Evolutionary conservation across 2,888 invertebrate genomes (phyloP), one percentile per base, ranked within the genome.

Genomic region (Minunthozetes semirufus): DNA sequence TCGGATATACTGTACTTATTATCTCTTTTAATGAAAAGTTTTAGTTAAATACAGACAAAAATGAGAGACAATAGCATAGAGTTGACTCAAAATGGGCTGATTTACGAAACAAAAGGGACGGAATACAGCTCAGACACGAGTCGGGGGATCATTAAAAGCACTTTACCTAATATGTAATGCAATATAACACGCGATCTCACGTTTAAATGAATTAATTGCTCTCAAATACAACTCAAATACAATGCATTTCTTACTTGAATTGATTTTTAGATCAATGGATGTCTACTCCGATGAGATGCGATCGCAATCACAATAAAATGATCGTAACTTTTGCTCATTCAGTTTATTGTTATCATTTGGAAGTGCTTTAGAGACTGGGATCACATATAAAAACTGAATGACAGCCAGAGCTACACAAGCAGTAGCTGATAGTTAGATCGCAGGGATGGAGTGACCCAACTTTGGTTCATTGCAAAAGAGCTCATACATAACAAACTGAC

Each of bases 221-320:
- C 13, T 48, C 48, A n/a, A n/a, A n/a, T n/a, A n/a, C n/a, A n/a
- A 33, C 33, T 33, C 19, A 19, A 50, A 56, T 56, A 25, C 25
- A 59, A 17, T 27, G 25, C 56, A 59, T 66, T 19, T 42, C 66
- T 66, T 42, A 66, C 66, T 59, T 59, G 59, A 59, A 59, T 13
- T 56, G 56, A 22, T 5, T 17, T 53, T 56, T 25, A 22, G 25
- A 3, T 29, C 56, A 56, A 56, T 56, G 25, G 56, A 27, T 59
- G 25, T 11, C 59, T 59, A 56, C 56, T 25, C 5, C 15, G 27
- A 25, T 56, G 11, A 4, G 59, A 15, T 13, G 27, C 17, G 25
- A 13, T 29, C 15, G 59, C 11, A 59, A 29, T 59, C 27, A 59
- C 1, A 59, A 59, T 15, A 59, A 59, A 50, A 50, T 19, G 19